phyloP scores from a whole-genome alignment of 1,140 invertebrate genomes.

The Choristoneura fumiferana region DNA sequence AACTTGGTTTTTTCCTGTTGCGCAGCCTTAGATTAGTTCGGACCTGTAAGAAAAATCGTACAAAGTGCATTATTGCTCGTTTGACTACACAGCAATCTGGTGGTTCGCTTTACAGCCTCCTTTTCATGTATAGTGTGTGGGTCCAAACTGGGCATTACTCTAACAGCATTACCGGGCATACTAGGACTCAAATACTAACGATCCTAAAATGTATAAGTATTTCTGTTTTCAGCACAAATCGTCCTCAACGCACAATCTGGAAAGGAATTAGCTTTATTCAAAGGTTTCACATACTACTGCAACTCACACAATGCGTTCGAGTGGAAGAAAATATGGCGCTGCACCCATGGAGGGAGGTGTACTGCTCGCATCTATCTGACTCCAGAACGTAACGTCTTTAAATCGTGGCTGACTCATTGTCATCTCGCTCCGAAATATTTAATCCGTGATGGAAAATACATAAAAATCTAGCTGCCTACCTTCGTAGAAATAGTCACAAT shows the following conservation, averaged over 20 bases:
- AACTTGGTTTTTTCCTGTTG: no score
- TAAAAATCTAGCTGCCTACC: conserved; percentile 1
- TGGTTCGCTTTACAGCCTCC: no score
- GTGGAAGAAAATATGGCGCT: neutral
- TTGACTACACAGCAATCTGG: no score
- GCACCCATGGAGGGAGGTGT: neutral
- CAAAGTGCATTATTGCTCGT: no score
- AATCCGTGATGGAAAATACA: neutral
- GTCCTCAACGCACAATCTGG: conserved; percentile 1
- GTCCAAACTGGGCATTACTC: no score
- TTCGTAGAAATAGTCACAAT: no score
- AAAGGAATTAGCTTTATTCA: neutral
- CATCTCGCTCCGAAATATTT: neutral
- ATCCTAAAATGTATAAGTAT: no score
- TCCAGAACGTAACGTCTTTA: neutral
- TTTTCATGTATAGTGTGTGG: no score
- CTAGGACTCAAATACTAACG: no score
- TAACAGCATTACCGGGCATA: no score
- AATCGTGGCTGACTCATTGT: neutral
- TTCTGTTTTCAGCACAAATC: neutral
- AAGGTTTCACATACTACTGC: conserved; percentile 6
- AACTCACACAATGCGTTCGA: neutral
- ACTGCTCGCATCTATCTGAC: neutral
- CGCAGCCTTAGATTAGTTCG: no score
- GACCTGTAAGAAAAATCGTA: no score